These are phyloP conservation scores for Oscheius myriophilus DNA, from an alignment of 2,888 invertebrate genomes.

Conservation along the genomic window DNA sequence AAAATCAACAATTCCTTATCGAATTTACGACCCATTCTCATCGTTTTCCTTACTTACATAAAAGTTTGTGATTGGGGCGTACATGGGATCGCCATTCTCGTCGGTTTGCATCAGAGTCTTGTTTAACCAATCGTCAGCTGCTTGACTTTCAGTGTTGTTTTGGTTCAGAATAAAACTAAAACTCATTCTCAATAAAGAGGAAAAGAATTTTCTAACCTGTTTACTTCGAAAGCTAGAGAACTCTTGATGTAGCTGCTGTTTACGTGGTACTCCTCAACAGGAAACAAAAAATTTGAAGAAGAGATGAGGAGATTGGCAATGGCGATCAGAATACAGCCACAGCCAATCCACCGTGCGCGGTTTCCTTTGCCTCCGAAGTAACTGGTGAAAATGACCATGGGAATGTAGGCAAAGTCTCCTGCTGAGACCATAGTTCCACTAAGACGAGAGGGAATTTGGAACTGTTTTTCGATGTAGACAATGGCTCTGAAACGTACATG, in stretches of 20 bases:
- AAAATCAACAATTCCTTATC: no score
- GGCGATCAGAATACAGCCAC: slow-evolving; percentile 68
- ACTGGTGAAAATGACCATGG: slow-evolving; percentile 67
- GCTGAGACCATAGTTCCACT: slow-evolving; percentile 69
- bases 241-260: slow-evolving; percentile 41
- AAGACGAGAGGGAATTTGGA: slow-evolving; percentile 69
- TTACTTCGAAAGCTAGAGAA: slow-evolving; percentile 42
- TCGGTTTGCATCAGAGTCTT: background rate
- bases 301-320: slow-evolving; percentile 67
- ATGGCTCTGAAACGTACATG: slow-evolving; percentile 59
- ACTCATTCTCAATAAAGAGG: no score
- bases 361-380: slow-evolving; percentile 70
- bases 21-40: background rate
- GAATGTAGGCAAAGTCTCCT: slow-evolving; percentile 70
- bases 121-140: slow-evolving; percentile 22
- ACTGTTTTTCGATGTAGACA: slow-evolving; percentile 69
- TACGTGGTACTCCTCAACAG: slow-evolving; percentile 54
- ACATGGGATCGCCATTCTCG: background rate
- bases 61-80: background rate
- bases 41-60: background rate
- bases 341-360: slow-evolving; percentile 70
- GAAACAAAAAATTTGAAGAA: slow-evolving; percentile 68
- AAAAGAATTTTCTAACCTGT: slow-evolving; percentile 26
- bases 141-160: background rate
- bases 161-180: slow-evolving; percentile 22